Percentiles rank a stretch among this genome's conserved stretches.
Evolutionary conservation across 2,113 vertebrate genomes (phyloP).

Genomic region (Ifrita kowaldi): DNA sequence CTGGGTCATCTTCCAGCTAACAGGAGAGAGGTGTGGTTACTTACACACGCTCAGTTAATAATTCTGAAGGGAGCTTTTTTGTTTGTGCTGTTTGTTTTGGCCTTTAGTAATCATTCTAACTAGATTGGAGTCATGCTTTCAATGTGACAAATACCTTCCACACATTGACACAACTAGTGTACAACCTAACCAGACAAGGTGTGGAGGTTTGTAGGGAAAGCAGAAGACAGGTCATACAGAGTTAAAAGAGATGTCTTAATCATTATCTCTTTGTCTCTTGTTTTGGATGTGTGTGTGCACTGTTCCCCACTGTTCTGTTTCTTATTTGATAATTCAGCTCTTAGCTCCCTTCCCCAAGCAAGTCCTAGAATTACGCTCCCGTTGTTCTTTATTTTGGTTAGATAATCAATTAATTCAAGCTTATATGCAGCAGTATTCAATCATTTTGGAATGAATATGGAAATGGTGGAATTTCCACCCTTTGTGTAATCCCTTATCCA

Average conservation of each 20-base stretch:
- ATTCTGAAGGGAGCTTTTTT: background rate
- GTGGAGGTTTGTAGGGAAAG: background rate
- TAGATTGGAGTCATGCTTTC: background rate
- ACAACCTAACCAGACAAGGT: background rate
- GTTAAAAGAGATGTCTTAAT: background rate
- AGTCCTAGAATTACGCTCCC: background rate
- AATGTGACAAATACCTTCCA: background rate
- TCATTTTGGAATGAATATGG: background rate
- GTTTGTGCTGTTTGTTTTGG: background rate
- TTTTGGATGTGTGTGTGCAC: background rate
- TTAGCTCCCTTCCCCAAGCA: background rate
- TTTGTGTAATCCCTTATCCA: background rate
- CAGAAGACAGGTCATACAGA: background rate
- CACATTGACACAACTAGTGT: background rate
- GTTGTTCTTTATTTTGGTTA: background rate
- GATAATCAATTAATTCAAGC: background rate
- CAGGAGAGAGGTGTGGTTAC: background rate
- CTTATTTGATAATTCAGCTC: background rate
- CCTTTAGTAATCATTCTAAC: background rate
- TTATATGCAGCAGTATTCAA: background rate
- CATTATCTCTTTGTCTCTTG: background rate
- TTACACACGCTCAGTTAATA: background rate
- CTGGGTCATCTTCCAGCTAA: background rate
- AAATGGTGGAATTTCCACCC: background rate
- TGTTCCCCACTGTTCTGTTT: background rate